These are phyloP conservation scores for Phaetusa simplex DNA, from an alignment of 2,113 vertebrate species.

Conservation along the genomic window DNA sequence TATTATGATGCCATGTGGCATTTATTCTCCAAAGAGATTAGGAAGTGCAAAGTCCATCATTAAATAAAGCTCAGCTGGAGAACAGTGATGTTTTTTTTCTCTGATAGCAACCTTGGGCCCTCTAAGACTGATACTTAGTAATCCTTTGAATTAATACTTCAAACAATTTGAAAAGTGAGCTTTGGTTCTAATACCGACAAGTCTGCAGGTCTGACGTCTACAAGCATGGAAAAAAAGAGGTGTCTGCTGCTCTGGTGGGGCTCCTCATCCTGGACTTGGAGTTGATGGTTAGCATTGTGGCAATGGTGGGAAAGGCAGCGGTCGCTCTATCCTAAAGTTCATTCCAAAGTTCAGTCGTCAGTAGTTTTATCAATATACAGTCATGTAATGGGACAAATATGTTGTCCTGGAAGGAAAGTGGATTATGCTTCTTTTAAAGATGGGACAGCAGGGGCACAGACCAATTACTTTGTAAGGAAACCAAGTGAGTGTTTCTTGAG, in stretches of 20 bases:
- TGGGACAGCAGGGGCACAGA: not conserved
- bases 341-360: not conserved
- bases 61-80: constrained; percentile 31
- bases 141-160: constrained; percentile 20
- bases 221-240: not conserved
- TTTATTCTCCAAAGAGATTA: constrained; percentile 43
- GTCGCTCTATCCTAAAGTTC: not conserved
- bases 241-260: not conserved
- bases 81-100: not conserved
- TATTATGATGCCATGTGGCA: constrained; percentile 30
- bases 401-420: not conserved
- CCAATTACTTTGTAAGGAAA: not conserved
- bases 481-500: not conserved
- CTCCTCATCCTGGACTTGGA: rapidly evolving
- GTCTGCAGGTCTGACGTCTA: not conserved
- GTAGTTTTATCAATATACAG: not conserved
- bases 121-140: not conserved
- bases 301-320: not conserved
- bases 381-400: not conserved
- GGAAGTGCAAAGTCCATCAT: constrained; percentile 28
- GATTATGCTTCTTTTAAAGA: not conserved
- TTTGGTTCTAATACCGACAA: not conserved
- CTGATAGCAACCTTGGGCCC: not conserved
- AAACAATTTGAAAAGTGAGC: constrained; percentile 8
- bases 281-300: not conserved